Evolutionary conservation across 2,797 vertebrate species (phyloP).

Genomic region (Acrocephalus scirpaceus): DNA sequence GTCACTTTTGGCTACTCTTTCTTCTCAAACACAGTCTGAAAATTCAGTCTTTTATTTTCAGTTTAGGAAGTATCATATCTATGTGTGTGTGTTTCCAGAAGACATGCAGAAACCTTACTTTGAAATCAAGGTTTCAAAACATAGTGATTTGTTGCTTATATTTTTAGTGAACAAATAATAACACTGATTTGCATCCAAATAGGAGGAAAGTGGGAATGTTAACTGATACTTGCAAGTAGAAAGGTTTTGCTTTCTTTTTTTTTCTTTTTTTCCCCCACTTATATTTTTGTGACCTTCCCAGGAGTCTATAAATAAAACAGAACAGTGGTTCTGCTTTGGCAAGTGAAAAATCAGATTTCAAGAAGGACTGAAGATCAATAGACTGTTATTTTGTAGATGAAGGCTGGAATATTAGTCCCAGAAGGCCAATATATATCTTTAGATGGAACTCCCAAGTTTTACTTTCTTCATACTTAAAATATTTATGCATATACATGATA

Average conservation of each 20-base stretch:
- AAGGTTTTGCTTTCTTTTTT: neutral
- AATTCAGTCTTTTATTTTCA: neutral
- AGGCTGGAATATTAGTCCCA: conserved; percentile 32
- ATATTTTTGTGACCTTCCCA: neutral
- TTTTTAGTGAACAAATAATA: neutral
- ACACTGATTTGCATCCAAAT: neutral
- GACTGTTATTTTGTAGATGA: neutral
- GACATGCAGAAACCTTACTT: neutral
- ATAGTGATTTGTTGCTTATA: neutral
- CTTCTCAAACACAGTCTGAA: neutral
- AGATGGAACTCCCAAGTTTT: conserved; percentile 2
- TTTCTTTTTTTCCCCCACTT: neutral
- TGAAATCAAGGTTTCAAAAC: neutral
- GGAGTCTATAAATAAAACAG: conserved; percentile 42
- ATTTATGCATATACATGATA: neutral
- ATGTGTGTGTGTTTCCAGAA: neutral
- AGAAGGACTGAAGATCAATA: conserved; percentile 1
- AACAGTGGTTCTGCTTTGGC: neutral
- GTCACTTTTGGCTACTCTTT: neutral
- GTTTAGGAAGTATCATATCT: neutral
- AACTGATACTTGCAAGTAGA: neutral
- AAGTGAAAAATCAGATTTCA: conserved; percentile 41
- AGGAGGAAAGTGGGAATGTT: neutral
- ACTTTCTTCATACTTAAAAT: conserved; percentile 10
- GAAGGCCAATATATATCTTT: conserved; percentile 22